Conservation (phyloP, 2,797 vertebrate species). For the Dipus sagitta region DNA sequence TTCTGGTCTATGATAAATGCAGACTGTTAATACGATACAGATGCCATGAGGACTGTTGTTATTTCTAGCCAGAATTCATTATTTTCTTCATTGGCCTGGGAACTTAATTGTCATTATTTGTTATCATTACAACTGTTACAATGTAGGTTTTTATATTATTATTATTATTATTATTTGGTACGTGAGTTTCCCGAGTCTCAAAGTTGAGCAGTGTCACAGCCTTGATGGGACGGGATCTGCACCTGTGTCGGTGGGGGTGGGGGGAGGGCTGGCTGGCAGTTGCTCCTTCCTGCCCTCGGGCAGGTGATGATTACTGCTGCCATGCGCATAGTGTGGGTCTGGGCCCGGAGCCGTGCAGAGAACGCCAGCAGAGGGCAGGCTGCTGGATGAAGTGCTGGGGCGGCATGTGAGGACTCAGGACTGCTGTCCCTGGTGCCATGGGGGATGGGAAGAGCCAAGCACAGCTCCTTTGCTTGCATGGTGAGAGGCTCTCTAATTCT, state of each 20-base stretch:
- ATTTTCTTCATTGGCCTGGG: background rate
- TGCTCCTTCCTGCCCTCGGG: background rate
- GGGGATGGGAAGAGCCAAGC: background rate
- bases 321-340: fast-evolving
- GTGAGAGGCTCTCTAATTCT: background rate
- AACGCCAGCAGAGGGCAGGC: background rate
- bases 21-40: fast-evolving
- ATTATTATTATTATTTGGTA: too few relatives aligned
- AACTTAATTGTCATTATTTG: background rate
- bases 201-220: background rate
- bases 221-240: background rate
- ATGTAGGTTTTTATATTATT: background rate
- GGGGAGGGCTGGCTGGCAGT: background rate
- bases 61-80: background rate
- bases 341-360: background rate
- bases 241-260: background rate
- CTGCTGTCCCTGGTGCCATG: background rate
- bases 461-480: background rate
- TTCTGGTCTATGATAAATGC: background rate
- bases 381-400: background rate
- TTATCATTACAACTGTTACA: background rate
- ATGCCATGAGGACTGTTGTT: background rate
- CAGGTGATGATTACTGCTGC: background rate
- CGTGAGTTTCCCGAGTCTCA: too few relatives aligned
- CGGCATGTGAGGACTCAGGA: background rate